These are phyloP conservation scores for Nasonia oneida DNA, from an alignment of 2,888 invertebrate genomes.

Conservation along the genomic window DNA sequence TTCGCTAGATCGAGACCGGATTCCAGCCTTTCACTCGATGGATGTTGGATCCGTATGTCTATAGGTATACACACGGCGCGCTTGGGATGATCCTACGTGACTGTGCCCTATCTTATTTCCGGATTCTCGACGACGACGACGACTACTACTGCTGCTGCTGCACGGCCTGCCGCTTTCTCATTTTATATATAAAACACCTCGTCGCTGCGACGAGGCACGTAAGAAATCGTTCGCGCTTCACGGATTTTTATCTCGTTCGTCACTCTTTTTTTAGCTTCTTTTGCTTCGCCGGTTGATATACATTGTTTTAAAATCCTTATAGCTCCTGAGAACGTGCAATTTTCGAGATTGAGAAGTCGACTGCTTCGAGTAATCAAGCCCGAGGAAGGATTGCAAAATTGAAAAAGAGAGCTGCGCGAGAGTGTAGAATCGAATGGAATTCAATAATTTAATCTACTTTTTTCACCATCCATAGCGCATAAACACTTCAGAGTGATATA, in stretches of 20 bases:
- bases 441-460: conserved; percentile 53
- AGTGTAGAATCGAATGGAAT: conserved; percentile 34
- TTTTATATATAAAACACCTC: conserved; percentile 7
- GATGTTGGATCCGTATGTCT: not conserved
- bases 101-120: conserved; percentile 21
- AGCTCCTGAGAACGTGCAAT: too few species aligned
- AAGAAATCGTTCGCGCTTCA: not conserved
- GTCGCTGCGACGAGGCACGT: not conserved
- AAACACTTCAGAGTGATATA: conserved; percentile 58
- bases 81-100: conserved; percentile 12
- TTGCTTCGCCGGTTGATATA: too few species aligned
- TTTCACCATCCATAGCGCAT: conserved; percentile 32
- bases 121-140: not conserved
- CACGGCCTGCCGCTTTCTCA: conserved; percentile 17
- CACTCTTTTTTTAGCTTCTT: not conserved
- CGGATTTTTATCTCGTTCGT: not conserved
- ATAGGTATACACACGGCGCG: not conserved
- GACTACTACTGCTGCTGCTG: not conserved
- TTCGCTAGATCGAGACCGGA: conserved; percentile 28
- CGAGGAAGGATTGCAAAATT: not conserved
- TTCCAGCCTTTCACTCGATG: conserved; percentile 8
- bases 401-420: conserved; percentile 5
- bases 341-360: too few species aligned
- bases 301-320: too few species aligned
- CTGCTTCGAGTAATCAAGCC: too few species aligned